phyloP scores from a whole-genome alignment of 2,113 vertebrate species.

The Verasper variegatus region DNA sequence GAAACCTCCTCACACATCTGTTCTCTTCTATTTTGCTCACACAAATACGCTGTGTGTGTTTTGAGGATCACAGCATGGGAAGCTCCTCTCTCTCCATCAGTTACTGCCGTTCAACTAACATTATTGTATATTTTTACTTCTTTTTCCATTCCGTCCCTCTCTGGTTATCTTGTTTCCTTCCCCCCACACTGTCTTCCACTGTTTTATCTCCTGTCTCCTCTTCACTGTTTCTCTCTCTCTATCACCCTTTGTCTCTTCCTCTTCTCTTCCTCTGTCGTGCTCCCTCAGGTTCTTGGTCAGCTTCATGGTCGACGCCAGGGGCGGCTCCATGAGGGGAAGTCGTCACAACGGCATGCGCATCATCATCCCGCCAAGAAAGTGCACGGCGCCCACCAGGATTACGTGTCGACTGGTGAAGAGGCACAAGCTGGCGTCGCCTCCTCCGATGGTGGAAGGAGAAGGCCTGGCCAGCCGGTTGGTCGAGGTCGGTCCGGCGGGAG shows the following conservation, averaged over 20 bases:
- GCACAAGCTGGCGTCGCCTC: slow-evolving; percentile 95
- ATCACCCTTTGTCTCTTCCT: neutral
- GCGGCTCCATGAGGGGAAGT: slow-evolving; percentile 98
- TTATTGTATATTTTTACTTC: slow-evolving; percentile 7
- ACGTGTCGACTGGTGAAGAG: slow-evolving; percentile 97
- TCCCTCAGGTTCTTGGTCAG: slow-evolving; percentile 94
- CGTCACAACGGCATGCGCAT: slow-evolving; percentile 98
- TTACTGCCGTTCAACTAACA: slow-evolving; percentile 24
- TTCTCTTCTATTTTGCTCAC: slow-evolving; percentile 36
- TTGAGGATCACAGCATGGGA: slow-evolving; percentile 75
- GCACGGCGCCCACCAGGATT: slow-evolving; percentile 96
- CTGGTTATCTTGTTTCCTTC: neutral
- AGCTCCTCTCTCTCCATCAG: slow-evolving; percentile 45
- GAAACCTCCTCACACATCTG: slow-evolving; percentile 54
- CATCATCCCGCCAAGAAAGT: slow-evolving; percentile 97
- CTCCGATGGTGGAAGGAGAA: slow-evolving; percentile 99
- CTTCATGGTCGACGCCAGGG: slow-evolving; percentile 98
- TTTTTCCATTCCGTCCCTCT: slow-evolving; percentile 17
- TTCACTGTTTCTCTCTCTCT: neutral
- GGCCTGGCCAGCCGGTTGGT: slow-evolving; percentile 96
- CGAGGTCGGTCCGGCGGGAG: slow-evolving; percentile 97
- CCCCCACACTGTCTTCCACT: neutral
- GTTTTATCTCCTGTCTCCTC: neutral
- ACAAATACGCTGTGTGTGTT: slow-evolving; percentile 52
- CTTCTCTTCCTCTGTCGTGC: slow-evolving; percentile 15